Percentiles rank a stretch among this genome's conserved stretches.
Conservation (phyloP, 2,113 vertebrate species). For the Vulpes lagopus region DNA sequence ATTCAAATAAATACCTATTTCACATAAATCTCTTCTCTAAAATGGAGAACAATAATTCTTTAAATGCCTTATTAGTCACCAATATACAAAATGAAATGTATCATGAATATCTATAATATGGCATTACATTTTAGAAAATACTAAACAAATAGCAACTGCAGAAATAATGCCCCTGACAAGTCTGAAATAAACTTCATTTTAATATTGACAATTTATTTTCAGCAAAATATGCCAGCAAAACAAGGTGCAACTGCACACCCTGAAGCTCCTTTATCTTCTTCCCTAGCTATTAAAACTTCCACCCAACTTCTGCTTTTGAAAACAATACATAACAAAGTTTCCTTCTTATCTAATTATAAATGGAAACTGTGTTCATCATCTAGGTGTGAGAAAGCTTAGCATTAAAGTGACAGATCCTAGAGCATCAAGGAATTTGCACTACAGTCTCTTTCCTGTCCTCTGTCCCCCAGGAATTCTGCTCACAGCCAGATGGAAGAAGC, state of each 20-base stretch:
- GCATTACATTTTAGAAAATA: conserved; percentile 68
- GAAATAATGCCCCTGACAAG: conserved; percentile 66
- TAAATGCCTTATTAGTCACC: conserved; percentile 77
- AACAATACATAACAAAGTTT: conserved; percentile 65
- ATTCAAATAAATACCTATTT: conserved; percentile 82
- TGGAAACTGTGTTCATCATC: conserved; percentile 77
- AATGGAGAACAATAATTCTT: conserved; percentile 67
- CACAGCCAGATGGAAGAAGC: conserved; percentile 23
- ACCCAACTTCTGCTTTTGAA: conserved; percentile 61
- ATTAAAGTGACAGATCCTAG: conserved; percentile 66
- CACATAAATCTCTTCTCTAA: conserved; percentile 75
- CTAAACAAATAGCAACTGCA: conserved; percentile 46
- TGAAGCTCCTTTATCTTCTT: neutral
- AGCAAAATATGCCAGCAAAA: neutral
- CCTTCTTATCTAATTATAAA: conserved; percentile 78
- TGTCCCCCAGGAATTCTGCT: conserved; percentile 53
- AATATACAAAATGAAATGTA: conserved; percentile 78
- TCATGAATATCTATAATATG: conserved; percentile 81
- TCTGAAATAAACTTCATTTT: conserved; percentile 73
- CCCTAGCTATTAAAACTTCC: conserved; percentile 18
- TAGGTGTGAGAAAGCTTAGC: conserved; percentile 80
- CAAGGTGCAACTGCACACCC: conserved; percentile 49
- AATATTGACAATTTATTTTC: neutral
- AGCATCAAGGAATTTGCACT: conserved; percentile 68
- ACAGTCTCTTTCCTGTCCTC: conserved; percentile 58